Percentiles rank a stretch among this genome's conserved stretches.
Evolutionary conservation across 2,888 invertebrate genomes (phyloP).

Genomic region (Idaea biselata): DNA sequence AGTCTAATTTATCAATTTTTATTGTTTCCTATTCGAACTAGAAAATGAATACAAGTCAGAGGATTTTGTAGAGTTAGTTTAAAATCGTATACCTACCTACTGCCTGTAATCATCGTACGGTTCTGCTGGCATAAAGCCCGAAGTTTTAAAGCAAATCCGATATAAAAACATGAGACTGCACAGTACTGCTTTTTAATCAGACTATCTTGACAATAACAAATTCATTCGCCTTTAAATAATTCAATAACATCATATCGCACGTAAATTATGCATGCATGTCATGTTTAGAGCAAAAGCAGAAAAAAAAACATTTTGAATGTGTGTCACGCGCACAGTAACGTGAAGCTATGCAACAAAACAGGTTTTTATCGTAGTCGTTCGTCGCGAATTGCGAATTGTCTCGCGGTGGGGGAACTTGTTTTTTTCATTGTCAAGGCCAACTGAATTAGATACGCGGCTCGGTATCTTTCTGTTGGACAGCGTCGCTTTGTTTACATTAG

Average conservation of each 20-base stretch:
- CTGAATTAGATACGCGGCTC: conserved; percentile 68
- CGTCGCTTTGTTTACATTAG: conserved; percentile 68
- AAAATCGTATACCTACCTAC: no score
- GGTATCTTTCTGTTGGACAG: conserved; percentile 69
- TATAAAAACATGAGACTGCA: conserved; percentile 7
- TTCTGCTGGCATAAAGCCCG: conserved; percentile 22
- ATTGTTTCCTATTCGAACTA: no score
- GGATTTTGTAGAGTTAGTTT: no score
- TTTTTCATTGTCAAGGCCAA: conserved; percentile 79
- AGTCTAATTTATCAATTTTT: no score
- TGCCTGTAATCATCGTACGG: conserved; percentile 18
- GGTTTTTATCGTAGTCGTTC: conserved; percentile 37
- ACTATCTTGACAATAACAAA: not conserved
- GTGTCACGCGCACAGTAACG: conserved; percentile 27
- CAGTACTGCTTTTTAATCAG: conserved; percentile 9
- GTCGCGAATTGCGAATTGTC: conserved; percentile 49
- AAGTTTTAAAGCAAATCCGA: conserved; percentile 12
- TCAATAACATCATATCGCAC: not conserved
- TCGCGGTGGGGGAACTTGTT: conserved; percentile 65
- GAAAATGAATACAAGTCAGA: no score
- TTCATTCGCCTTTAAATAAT: not conserved
- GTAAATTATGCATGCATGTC: conserved; percentile 9
- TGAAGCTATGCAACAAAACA: conserved; percentile 31
- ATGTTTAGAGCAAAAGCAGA: conserved; percentile 18
- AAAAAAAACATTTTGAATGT: conserved; percentile 28